Evolutionary conservation across 2,888 invertebrate genomes (phyloP).

Genomic region (Drosophila trichaetosa): DNA sequence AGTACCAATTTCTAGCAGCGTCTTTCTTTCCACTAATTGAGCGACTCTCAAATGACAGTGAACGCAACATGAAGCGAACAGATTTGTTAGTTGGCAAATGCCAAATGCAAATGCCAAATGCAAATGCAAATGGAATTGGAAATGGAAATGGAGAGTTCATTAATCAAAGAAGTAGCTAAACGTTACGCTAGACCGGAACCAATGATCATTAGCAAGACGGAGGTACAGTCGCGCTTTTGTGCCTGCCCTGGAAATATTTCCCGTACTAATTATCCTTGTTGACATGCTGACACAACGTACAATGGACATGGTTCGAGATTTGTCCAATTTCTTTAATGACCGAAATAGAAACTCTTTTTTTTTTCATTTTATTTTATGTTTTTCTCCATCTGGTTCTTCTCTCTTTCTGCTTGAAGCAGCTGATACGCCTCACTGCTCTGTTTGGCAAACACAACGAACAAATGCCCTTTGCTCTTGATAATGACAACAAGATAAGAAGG

Average conservation of each 20-base stretch:
- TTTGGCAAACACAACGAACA: constrained; percentile 59
- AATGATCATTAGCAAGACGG: constrained; percentile 67
- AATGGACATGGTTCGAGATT: constrained; percentile 16
- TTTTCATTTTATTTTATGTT: background rate
- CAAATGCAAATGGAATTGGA: constrained; percentile 2
- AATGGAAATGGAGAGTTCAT: constrained; percentile 46
- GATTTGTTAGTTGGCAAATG: constrained; percentile 48
- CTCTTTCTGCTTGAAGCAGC: constrained; percentile 12
- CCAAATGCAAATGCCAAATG: constrained; percentile 50
- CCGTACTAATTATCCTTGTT: constrained; percentile 57
- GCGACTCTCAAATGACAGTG: constrained; percentile 67
- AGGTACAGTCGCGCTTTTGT: constrained; percentile 47
- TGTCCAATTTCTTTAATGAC: constrained; percentile 32
- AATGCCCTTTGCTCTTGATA: constrained; percentile 44
- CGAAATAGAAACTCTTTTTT: constrained; percentile 56
- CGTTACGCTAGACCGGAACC: constrained; percentile 67
- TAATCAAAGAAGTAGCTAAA: constrained; percentile 60
- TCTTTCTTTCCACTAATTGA: constrained; percentile 56
- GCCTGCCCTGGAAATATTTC: constrained; percentile 34
- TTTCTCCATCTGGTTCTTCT: constrained; percentile 1
- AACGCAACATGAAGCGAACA: constrained; percentile 68
- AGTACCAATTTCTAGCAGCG: constrained; percentile 3
- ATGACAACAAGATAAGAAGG: constrained; percentile 42
- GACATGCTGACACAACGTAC: constrained; percentile 37
- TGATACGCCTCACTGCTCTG: constrained; percentile 60